Conservation (phyloP, 2,888 invertebrate genomes). For the Drosophila borborema region DNA sequence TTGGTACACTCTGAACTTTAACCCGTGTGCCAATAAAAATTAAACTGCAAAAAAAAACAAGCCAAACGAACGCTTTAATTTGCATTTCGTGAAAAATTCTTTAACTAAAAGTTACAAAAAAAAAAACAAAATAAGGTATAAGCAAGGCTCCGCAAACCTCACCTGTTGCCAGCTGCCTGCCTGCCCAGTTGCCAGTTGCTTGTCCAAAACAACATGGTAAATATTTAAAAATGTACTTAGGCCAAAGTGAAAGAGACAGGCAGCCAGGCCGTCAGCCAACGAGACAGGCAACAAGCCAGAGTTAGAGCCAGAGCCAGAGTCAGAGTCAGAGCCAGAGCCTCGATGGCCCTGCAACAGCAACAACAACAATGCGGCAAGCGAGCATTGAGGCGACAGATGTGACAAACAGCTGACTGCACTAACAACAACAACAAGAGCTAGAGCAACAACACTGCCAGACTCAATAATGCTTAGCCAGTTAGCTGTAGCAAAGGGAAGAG, state of each 20-base stretch:
- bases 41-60: constrained; percentile 28
- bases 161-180: constrained; percentile 2
- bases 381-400: constrained; percentile 71
- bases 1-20: constrained; percentile 73
- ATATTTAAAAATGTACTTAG: constrained; percentile 79
- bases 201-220: constrained; percentile 71
- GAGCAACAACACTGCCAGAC: constrained; percentile 15
- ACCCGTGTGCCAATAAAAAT: constrained; percentile 55
- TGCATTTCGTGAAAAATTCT: constrained; percentile 83
- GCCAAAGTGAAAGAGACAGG: constrained; percentile 77
- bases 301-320: not conserved
- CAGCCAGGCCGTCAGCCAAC: constrained; percentile 26
- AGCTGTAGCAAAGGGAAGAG: constrained; percentile 4
- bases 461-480: constrained; percentile 70
- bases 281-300: constrained; percentile 30
- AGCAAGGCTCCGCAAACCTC: constrained; percentile 3
- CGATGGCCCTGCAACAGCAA: constrained; percentile 3
- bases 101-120: constrained; percentile 36
- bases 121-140: not conserved
- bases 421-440: not conserved
- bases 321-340: not conserved
- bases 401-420: constrained; percentile 69
- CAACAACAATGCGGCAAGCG: constrained; percentile 56
- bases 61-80: constrained; percentile 75
- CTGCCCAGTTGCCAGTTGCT: constrained; percentile 45